Evolutionary conservation across 2,797 vertebrate genomes (phyloP), one percentile per base, ranked within the genome.

Genomic region (Galagoides demidoff): DNA sequence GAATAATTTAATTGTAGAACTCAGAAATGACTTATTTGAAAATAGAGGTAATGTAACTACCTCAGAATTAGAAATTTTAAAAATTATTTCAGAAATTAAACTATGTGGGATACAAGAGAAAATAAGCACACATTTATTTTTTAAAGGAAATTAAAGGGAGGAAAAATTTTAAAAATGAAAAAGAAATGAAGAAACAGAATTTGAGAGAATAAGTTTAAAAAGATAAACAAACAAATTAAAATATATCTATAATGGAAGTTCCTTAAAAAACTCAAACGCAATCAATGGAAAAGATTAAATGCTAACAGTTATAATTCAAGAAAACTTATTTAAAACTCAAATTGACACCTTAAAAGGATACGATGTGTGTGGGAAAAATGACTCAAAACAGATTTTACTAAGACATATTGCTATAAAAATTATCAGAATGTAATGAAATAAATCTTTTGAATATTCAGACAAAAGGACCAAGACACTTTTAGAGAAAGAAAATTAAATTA

Each of bases 31-130:
- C 5, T 43, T 86, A 68, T 85, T 85, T 68, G 39, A 90, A 76
- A 74, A 74, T 76, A 43, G 31, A 63, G n/a, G 23, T 64, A 64
- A 52, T 23, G 77, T 16, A 90, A 19, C 45, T 83, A 70, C 8
- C 31, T 87, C 29, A 87, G 59, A 85, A 85, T 85, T 57, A 45
- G 70, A 77, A 43, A 77, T 52, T 87, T 27, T 13, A 85, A 76
- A 76, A 76, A 82, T 45, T 23, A 82, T 59, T 87, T 87, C 14
- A 70, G 87, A 70, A 93, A 61, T 43, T 68, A 86, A 74, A 82
- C 5, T 77, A 55, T 43, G 70, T 45, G 74, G 29, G 77, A 55
- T 77, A 77, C 7, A 82, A 82, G 49, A 82, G 0, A 14, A 70
- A 90, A 86, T 39, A 93, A 66, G 52, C 1, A 39, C 14, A n/a